A percentile compares a stretch with the other conserved stretches of the same genome.
phyloP scores from a whole-genome alignment of 1,140 invertebrate genomes.

The Phthorimaea operculella region DNA sequence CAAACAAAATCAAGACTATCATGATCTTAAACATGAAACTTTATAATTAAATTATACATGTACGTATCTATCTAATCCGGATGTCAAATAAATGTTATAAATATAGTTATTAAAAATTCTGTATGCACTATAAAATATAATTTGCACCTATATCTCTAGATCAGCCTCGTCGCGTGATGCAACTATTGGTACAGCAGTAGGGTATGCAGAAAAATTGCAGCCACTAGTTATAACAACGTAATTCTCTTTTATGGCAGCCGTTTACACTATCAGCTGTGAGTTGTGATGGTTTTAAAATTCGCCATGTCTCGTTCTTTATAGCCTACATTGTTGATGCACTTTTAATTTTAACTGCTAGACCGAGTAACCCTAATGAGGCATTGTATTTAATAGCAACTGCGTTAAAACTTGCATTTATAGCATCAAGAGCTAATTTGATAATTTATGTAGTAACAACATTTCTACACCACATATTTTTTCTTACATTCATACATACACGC shows the following conservation, averaged over 20 bases:
- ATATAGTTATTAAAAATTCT: background rate
- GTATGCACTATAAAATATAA: background rate
- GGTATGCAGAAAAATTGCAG: conserved; percentile 35
- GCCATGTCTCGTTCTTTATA: background rate
- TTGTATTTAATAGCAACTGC: background rate
- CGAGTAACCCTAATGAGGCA: background rate
- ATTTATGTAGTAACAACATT: too few species aligned
- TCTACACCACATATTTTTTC: too few species aligned
- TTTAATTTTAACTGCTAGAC: background rate
- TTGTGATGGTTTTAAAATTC: conserved; percentile 30
- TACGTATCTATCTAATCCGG: too few species aligned
- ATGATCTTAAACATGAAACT: too few species aligned
- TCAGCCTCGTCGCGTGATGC: conserved; percentile 19
- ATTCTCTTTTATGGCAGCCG: conserved; percentile 38
- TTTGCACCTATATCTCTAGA: background rate
- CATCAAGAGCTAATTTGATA: too few species aligned
- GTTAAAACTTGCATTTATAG: too few species aligned
- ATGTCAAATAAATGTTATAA: background rate
- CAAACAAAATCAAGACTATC: too few species aligned
- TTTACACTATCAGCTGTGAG: conserved; percentile 20
- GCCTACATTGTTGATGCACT: background rate
- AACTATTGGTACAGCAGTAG: conserved; percentile 9
- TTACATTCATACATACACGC: too few species aligned
- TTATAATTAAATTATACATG: too few species aligned
- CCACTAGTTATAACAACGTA: conserved; percentile 36